Evolutionary conservation across 1,140 invertebrate genomes (phyloP), one percentile per base, ranked within the genome.

Genomic region (Drosophila funebris): DNA sequence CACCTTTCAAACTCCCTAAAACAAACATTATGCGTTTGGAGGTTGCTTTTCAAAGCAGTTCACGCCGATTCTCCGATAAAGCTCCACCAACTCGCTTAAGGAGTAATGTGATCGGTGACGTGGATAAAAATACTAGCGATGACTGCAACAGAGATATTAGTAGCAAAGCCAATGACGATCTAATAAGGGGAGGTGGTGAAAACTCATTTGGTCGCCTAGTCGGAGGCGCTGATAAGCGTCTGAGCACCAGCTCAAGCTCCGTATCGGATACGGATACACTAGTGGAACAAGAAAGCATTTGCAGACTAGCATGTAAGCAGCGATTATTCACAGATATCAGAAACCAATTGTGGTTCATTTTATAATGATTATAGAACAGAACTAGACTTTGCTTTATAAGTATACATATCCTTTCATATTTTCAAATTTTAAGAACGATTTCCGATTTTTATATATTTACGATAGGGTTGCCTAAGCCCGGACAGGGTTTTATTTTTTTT

Each of bases 201-300:
- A 43, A 44, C 6, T 22, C 69, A 4, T 13, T 16, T 37, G n/a
- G n/a, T 43, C 78, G 83, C 4, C 44, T 88, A 2, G n/a, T 66
- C 4, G 84, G 83, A 37, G 83, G 83, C 16, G 76, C 84, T 9
- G 83, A 87, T 24, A 78, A 52, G 46, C 24, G 1, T 9, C 9
- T 39, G 2, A 18, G n/a, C 27, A 41, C 31, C 4, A 46, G 56
- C 9, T 60, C 67, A 8, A 60, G 22, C 5, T 78, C 71, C 4
- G 50, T 82, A 33, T 87, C 82, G 9, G 83, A 87, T 31, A 72
- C 82, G 13, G 82, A 87, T 43, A 87, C 83, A 0, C 56, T 87
- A 24, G 67, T 87, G 48, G 83, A 78, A 22, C 54, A 58, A 1
- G 78, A 87, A 16, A 64, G 57, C 43, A 20, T 24, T 1, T 13